Base-by-base conservation (phyloP, 1,140 invertebrate genomes). In the Drosophila punjabiensis region DNA sequence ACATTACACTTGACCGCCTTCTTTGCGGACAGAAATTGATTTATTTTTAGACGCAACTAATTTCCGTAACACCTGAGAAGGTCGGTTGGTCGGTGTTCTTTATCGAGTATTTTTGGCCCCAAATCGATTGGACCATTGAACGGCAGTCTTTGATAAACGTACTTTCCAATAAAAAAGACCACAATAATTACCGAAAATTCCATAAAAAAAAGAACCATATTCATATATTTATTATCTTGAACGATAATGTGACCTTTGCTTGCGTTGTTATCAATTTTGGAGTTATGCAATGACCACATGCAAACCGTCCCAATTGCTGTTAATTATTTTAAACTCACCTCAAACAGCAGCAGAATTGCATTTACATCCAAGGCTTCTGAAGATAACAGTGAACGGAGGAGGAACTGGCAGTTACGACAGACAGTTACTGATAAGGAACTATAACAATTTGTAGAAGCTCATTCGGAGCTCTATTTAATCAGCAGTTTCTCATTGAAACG, bases 1-100 rank as follows among this genome's bases (percentile, higher is more conserved):
- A 69, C 79, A 68, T 68, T 82, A 69, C 65, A 86, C 80, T 82
- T 87, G 79, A 70, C 75, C 79, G 68, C 66, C 76, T 64, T 67
- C 69, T 53, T 24, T 18, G 60, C 61, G 20, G 18, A 35, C 65
- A 48, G 43, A 78, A 88, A 88, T 68, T 76, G 74, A 89, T 89
- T 83, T 89, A 81, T 81, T 65, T 82, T 71, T 84, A 84, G 81
- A 81, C 60, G 59, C 33, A 71, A 77, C 80, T 67, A 89, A 84
- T 88, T 88, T 78, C 63, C 85, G 78, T 73, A 71, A 76, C 84
- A 84, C 81, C 83, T 87, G 55, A 82, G 81, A 45, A 73, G 60
- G 52, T 64, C 30, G 41, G 53, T 24, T 24, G 28, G 28, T 32
- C 16, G 28, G 30, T 69, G 53, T 59, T 37, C 28, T 53, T 64